phyloP scores from a whole-genome alignment of 2,113 vertebrate genomes.

The Galbula dea region DNA sequence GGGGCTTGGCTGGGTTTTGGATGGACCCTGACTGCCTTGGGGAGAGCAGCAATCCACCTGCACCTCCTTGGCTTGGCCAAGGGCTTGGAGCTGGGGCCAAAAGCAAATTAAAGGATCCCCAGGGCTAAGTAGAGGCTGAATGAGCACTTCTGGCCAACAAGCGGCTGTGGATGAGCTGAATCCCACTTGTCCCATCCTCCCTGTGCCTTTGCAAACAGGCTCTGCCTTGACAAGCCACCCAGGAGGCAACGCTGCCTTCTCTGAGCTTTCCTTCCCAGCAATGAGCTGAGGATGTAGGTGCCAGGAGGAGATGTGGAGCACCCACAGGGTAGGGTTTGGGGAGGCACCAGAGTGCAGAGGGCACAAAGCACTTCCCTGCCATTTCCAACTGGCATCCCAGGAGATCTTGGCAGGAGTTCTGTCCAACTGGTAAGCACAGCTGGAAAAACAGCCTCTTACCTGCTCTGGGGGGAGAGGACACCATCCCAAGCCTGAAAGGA shows the following conservation, averaged over 20 bases:
- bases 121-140: background rate
- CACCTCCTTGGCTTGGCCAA: background rate
- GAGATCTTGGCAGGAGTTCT: background rate
- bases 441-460: background rate
- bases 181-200: background rate
- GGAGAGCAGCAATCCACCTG: slow-evolving; percentile 20
- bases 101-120: background rate
- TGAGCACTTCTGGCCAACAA: background rate
- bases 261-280: background rate
- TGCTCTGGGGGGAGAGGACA: background rate
- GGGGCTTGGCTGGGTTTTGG: background rate
- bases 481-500: background rate
- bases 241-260: background rate
- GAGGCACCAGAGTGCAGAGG: background rate
- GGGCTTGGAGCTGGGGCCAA: background rate
- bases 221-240: background rate
- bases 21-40: background rate
- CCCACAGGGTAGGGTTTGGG: rapidly evolving
- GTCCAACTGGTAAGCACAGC: background rate
- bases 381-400: background rate
- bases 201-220: background rate
- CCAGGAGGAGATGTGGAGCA: background rate
- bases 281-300: rapidly evolving
- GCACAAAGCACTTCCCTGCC: background rate
- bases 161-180: background rate